Percentiles rank a stretch among this genome's conserved stretches.
phyloP scores from a whole-genome alignment of 1,140 invertebrate genomes.

The Heliconius congener region DNA sequence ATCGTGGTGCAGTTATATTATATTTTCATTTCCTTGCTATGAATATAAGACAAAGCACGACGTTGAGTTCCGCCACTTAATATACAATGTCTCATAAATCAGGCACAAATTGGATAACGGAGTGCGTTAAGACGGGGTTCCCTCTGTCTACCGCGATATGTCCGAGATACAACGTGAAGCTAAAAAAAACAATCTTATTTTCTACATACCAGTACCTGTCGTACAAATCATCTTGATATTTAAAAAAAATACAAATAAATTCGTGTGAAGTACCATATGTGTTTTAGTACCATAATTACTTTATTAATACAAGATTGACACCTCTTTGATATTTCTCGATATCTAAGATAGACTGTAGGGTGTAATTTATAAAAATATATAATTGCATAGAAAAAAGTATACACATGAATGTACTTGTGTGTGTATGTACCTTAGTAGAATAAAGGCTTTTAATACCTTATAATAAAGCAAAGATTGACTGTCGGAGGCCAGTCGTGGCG shows the following conservation, averaged over 20 bases:
- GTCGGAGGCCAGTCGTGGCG: no score
- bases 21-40: no score
- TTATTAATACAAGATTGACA: slow-evolving; percentile 62
- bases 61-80: no score
- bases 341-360: slow-evolving; percentile 33
- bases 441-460: background rate
- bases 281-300: slow-evolving; percentile 47
- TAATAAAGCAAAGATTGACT: no score
- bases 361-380: slow-evolving; percentile 23
- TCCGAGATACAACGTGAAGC: no score
- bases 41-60: no score
- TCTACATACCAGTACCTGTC: slow-evolving; percentile 47
- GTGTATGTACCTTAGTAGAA: background rate
- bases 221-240: slow-evolving; percentile 54
- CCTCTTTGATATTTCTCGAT: slow-evolving; percentile 56
- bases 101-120: no score
- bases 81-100: no score
- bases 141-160: no score
- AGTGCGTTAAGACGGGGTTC: no score
- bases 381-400: background rate
- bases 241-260: slow-evolving; percentile 55
- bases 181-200: background rate
- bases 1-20: no score
- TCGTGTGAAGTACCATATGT: slow-evolving; percentile 55
- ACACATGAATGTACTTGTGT: no score